Base-by-base conservation (phyloP, 2,113 vertebrate genomes). In the Numenius arquata region DNA sequence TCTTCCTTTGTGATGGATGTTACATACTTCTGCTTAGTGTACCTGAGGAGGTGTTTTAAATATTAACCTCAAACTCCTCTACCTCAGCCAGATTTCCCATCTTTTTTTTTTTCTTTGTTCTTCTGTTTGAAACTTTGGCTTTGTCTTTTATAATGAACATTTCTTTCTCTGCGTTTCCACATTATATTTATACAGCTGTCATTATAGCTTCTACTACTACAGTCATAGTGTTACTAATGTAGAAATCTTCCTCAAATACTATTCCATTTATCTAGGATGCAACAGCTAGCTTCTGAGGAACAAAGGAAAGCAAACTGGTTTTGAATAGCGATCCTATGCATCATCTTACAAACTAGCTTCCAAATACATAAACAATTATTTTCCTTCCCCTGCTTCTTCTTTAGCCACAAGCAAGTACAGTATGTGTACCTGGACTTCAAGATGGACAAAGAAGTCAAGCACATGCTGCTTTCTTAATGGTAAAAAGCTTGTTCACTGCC, bases 351-450 rank as follows among this genome's bases (percentile, higher is more conserved):
- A 91, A 27, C 36, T 50, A 59, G 63, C 56, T 90, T 62, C 4
- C 30, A 85, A 36, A 13, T 25, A 17, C 6, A 3, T 55, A 50
- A 77, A 62, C 4, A 15, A 66, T 10, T 10, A 90, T 61, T 59
- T 61, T 95, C 75, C 62, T 58, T 82, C 75, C 77, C n/a, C 30
- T 77, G 4, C 6, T 71, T 88, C 63, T 91, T 89, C 70, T 72
- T 73, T 89, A 99, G 98, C 98, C 98, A 91, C 98, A 97, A 55
- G 98, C 98, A 65, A 98, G 97, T 87, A 98, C 98, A 65, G 98
- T 98, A 15, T 47, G 70, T 98, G 32, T 99, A 98, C 89, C 92
- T 98, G 86, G 98, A 98, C 95, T 99, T 99, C 93, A 98, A 78
- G 74, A 59, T 98, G 96, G 97, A 98, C 65, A 67, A 96, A 77